phyloP scores from a whole-genome alignment of 2,113 vertebrate genomes.

The Cebidichthys violaceus region DNA sequence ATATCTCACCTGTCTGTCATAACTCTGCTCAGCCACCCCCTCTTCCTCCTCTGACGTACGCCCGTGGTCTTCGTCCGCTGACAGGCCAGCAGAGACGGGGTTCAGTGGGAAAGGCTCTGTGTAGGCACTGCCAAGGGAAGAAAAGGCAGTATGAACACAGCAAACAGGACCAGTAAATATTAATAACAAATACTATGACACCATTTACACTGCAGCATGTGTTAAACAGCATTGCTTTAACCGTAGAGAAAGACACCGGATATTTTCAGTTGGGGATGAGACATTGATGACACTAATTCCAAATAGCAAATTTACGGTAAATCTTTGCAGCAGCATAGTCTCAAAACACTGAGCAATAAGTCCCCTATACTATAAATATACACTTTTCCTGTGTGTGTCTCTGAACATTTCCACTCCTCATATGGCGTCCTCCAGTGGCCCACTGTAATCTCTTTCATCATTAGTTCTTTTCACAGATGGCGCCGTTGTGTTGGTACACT shows the following conservation, averaged over 20 bases:
- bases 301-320: constrained; percentile 19
- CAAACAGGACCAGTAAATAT: constrained; percentile 21
- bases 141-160: constrained; percentile 11
- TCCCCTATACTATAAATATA: constrained; percentile 33
- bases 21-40: constrained; percentile 81
- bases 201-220: background rate
- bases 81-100: constrained; percentile 77
- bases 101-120: constrained; percentile 94
- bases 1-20: constrained; percentile 86
- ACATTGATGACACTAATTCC: constrained; percentile 5
- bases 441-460: constrained; percentile 60
- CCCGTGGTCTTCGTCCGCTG: constrained; percentile 90
- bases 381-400: constrained; percentile 61
- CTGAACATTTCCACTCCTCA: constrained; percentile 56
- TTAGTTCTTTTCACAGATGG: constrained; percentile 53
- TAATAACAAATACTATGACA: constrained; percentile 12
- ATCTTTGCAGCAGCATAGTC: constrained; percentile 10
- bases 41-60: constrained; percentile 95
- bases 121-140: constrained; percentile 87
- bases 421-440: constrained; percentile 42
- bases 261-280: constrained; percentile 3
- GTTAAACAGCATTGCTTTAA: background rate
- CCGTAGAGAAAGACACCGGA: background rate
- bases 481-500: constrained; percentile 18
- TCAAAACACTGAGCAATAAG: constrained; percentile 47